Evolutionary conservation across 2,113 vertebrate genomes (phyloP), one percentile per base, ranked within the genome.

Genomic region (Neolamprologus modestus): DNA sequence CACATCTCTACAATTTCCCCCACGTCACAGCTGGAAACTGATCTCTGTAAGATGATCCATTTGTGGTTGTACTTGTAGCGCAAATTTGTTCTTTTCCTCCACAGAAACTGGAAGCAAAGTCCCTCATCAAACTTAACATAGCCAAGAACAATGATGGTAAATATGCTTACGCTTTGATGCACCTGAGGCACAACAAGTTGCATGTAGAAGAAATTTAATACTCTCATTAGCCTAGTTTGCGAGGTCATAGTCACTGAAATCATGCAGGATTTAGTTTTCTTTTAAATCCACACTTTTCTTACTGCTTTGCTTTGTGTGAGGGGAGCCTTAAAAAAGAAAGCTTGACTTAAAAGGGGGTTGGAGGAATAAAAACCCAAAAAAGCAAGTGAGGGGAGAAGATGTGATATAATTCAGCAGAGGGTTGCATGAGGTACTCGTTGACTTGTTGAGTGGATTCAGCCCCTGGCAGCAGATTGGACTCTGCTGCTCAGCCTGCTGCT

Each of bases 121-220:
- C 98, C 24, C 97, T 99, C 85, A 98, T 99, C 94, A 99, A 97
- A 91, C 96, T 99, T 53, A 99, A 98, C 94, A 95, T 98, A 84
- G 92, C 95, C 84, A 99, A 99, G 95, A 99, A 99, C 96, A 98
- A 71, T 5, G 98, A 99, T 88, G 99, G 99, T 99, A 96, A 96
- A 96, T 88, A 37, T 82, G 7, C 19, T 24, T 19, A 31, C 37
- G 2, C 31, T 21, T 63, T 11, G 17, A 3, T 42, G 7, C 28
- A 5, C 28, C n/a, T 86, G 0, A 13, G 9, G 21, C 14, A 19
- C 68, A 47, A 76, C 40, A 3, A 33, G 0, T 0, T 63, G 45
- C 8, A 5, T 4, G 19, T 40, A n/a, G 19, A 10, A 7, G 4
- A 53, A 2, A 55, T 8, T 9, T 50, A 80, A 84, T 53, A 0